phyloP scores from a whole-genome alignment of 2,797 vertebrate genomes.

The Mico argentatus region DNA sequence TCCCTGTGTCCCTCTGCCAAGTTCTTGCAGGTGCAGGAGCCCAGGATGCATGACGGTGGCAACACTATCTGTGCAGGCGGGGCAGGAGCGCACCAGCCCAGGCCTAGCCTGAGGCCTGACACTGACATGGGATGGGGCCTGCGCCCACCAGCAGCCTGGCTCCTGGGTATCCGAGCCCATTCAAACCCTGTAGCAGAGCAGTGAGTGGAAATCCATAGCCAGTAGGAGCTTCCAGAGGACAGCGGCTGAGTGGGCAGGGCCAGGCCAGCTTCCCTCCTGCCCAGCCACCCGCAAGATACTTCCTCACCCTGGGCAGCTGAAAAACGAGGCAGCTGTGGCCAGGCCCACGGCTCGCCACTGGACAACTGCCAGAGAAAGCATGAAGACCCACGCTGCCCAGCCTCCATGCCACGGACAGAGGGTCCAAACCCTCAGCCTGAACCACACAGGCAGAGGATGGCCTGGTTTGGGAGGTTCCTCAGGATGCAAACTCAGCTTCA shows the following conservation, averaged over 20 bases:
- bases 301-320: not conserved
- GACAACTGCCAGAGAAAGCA: not conserved
- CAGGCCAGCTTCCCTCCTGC: not conserved
- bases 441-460: not conserved
- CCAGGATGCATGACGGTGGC: not conserved
- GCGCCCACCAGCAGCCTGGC: not conserved
- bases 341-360: not conserved
- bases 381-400: not conserved
- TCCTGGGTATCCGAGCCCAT: not conserved
- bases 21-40: not conserved
- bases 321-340: not conserved
- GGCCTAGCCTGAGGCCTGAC: not conserved
- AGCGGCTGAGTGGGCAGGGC: not conserved
- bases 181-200: not conserved
- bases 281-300: accelerated
- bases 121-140: accelerated
- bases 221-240: not conserved
- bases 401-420: accelerated
- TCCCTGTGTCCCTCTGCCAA: not conserved
- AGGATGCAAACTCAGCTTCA: not conserved
- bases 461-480: not conserved
- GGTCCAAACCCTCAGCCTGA: not conserved
- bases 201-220: accelerated
- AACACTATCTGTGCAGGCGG: too few species aligned
- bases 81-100: not conserved